A percentile compares a stretch with the other conserved stretches of the same genome.
These are phyloP conservation scores for Hipparchia semele DNA, from an alignment of 2,888 invertebrate species.

Conservation along the genomic window DNA sequence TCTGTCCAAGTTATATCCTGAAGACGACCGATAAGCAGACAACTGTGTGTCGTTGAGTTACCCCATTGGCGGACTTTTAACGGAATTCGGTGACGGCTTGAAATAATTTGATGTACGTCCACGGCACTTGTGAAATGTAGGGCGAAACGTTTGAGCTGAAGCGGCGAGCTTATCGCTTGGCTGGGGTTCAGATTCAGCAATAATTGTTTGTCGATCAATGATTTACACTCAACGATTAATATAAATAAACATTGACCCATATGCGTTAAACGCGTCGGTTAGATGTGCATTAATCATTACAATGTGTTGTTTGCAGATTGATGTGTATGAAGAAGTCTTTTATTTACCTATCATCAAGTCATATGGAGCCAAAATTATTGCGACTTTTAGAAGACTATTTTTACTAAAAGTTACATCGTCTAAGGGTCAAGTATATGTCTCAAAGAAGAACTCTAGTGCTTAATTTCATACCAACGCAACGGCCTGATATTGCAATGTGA, in stretches of 20 bases:
- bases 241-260: slow-evolving; percentile 48
- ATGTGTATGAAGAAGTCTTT: slow-evolving; percentile 15
- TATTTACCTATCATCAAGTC: slow-evolving; percentile 16
- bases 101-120: slow-evolving; percentile 13
- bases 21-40: neutral
- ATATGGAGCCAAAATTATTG: slow-evolving; percentile 18
- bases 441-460: no score
- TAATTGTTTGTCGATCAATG: slow-evolving; percentile 60
- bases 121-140: slow-evolving; percentile 42
- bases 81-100: slow-evolving; percentile 41
- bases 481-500: no score
- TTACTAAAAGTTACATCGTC: neutral
- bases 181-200: slow-evolving; percentile 56
- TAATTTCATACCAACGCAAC: no score
- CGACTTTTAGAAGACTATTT: neutral
- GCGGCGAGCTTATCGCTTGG: slow-evolving; percentile 60
- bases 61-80: slow-evolving; percentile 47
- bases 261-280: slow-evolving; percentile 23
- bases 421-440: neutral
- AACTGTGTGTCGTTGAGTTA: neutral
- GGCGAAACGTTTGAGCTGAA: slow-evolving; percentile 42
- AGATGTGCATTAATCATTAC: slow-evolving; percentile 7
- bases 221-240: slow-evolving; percentile 56
- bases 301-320: slow-evolving; percentile 27
- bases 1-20: neutral